A percentile compares a stretch with the other conserved stretches of the same genome.
phyloP scores from a whole-genome alignment of 2,797 vertebrate genomes.

The Pseudocheirus occidentalis region DNA sequence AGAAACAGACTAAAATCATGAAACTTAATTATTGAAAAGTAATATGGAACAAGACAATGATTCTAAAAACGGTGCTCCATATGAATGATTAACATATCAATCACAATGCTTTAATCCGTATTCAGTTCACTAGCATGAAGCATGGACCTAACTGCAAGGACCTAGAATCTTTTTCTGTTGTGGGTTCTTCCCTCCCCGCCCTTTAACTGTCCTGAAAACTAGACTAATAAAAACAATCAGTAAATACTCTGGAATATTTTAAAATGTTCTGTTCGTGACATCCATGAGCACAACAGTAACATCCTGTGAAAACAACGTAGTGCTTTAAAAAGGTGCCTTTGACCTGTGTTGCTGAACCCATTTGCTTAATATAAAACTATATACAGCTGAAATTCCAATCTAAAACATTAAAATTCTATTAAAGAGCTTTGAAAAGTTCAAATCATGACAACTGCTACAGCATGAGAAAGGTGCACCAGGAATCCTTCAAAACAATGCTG shows the following conservation, averaged over 20 bases:
- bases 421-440: slow-evolving; percentile 85
- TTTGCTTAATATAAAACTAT: slow-evolving; percentile 88
- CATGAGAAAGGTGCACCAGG: slow-evolving; percentile 89
- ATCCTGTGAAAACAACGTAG: slow-evolving; percentile 87
- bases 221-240: slow-evolving; percentile 87
- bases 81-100: slow-evolving; percentile 80
- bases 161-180: slow-evolving; percentile 78
- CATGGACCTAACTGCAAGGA: slow-evolving; percentile 77
- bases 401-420: slow-evolving; percentile 87
- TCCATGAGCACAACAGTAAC: slow-evolving; percentile 88
- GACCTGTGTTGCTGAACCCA: slow-evolving; percentile 85
- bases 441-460: slow-evolving; percentile 87
- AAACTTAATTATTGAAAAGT: slow-evolving; percentile 75
- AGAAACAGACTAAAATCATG: slow-evolving; percentile 71
- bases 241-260: slow-evolving; percentile 88
- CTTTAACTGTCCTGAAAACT: slow-evolving; percentile 85
- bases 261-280: slow-evolving; percentile 87
- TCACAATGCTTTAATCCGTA: slow-evolving; percentile 74
- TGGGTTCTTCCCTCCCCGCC: slow-evolving; percentile 73
- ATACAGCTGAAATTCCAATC: slow-evolving; percentile 86
- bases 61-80: slow-evolving; percentile 82
- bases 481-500: slow-evolving; percentile 86
- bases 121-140: slow-evolving; percentile 81
- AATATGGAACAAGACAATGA: slow-evolving; percentile 78
- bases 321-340: slow-evolving; percentile 88